Base-by-base conservation (phyloP, 2,113 vertebrate species). In the Parotia lawesii region DNA sequence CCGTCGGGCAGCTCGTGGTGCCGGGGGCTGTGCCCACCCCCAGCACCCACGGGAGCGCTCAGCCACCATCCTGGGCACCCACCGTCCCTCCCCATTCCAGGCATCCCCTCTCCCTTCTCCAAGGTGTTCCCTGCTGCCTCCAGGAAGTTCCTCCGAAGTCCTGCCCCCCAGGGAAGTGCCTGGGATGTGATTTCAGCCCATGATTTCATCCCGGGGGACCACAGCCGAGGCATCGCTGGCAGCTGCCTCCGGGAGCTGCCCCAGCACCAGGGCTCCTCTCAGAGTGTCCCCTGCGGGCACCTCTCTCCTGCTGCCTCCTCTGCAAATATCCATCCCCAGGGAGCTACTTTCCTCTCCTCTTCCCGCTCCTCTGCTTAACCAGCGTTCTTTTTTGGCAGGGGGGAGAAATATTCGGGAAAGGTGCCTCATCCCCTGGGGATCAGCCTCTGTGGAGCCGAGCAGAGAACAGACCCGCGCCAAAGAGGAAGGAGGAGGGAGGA, bases 1-100 rank as follows among this genome's bases (percentile, higher is more conserved):
- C 60, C 2, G 0, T 40, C 0, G 0, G 11, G 27, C 2, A 10
- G 15, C 33, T 25, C 0, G 0, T 3, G 31, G 54, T 18, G 23
- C 31, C 1, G 0, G 45, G 40, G 21, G 9, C 69, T 50, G 6
- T 24, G 45, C 11, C 88, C 71, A 25, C 9, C 50, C 61, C 18
- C 45, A 22, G 71, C 5, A 18, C 44, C 69, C 35, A 7, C 0
- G 2, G 2, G 6, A 61, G 12, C 1, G 1, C 31, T n/a, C 53
- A 13, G 38, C 38, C 3, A 9, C 44, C 6, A 1, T 12, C 47
- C 24, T 0, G 7, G 27, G 51, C 45, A 75, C 21, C 20, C 61
- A 5, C 27, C 3, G 0, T 15, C 42, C 12, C 42, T 79, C 38
- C 38, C 21, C 12, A 2, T 35, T 18, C 53, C 57, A 15, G 31